phyloP scores from a whole-genome alignment of 2,888 invertebrate genomes.

The Sepioteuthis lessoniana region DNA sequence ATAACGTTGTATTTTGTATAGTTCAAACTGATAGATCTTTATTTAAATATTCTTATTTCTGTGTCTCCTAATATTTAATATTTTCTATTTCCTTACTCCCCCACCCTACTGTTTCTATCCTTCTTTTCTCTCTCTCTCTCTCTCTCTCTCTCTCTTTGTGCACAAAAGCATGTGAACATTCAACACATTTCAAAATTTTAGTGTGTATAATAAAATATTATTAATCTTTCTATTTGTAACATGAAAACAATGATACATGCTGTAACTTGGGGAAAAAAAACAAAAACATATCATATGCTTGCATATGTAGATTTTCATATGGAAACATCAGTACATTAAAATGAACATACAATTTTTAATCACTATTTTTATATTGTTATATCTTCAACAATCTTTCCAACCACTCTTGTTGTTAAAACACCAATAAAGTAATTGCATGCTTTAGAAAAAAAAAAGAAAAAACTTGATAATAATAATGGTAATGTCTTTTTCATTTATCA shows the following conservation, averaged over 20 bases:
- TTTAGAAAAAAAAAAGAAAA: background rate
- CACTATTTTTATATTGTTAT: conserved; percentile 2
- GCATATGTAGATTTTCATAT: background rate
- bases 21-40: background rate
- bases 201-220: background rate
- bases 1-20: background rate
- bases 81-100: background rate
- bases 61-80: background rate
- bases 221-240: background rate
- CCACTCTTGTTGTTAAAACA: background rate
- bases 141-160: background rate
- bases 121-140: background rate
- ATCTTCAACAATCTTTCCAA: background rate
- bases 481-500: background rate
- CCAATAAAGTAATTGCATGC: background rate
- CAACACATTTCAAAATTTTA: background rate
- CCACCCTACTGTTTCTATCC: no score
- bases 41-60: background rate
- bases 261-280: background rate
- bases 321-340: background rate
- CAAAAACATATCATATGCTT: background rate
- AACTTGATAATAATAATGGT: no score
- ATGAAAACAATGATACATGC: background rate
- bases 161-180: conserved; percentile 1
- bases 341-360: background rate